phyloP scores from a whole-genome alignment of 2,113 vertebrate genomes.

The Crotalus horridus region DNA sequence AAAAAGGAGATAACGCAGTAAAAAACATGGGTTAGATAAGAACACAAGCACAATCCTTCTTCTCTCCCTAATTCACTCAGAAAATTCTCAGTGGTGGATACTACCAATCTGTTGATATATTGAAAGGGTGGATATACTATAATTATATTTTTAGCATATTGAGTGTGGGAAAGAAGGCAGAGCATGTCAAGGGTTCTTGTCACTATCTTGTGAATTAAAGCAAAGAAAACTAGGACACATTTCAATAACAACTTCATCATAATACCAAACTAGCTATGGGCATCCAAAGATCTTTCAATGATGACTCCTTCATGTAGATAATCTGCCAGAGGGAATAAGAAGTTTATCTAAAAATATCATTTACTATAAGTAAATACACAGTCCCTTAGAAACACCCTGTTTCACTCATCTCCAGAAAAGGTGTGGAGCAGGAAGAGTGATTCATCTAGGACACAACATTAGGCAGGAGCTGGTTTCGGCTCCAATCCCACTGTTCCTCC shows the following conservation, averaged over 20 bases:
- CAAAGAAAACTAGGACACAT: background rate
- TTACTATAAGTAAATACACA: background rate
- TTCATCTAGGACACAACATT: rapidly evolving
- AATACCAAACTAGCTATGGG: background rate
- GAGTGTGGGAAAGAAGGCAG: background rate
- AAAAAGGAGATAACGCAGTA: background rate
- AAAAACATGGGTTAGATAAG: background rate
- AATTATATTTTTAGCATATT: background rate
- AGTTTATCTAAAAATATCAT: background rate
- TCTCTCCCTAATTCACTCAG: background rate
- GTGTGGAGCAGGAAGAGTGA: slow-evolving; percentile 14
- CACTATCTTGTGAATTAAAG: background rate
- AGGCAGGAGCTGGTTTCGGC: background rate
- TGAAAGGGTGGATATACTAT: background rate
- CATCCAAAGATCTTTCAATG: background rate
- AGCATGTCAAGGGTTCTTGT: background rate
- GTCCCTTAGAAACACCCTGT: background rate
- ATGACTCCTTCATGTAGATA: background rate
- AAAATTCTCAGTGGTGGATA: background rate
- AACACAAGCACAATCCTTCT: background rate
- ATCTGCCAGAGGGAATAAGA: background rate
- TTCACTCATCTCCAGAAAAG: slow-evolving; percentile 22
- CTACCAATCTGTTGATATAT: background rate
- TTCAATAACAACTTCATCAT: background rate
- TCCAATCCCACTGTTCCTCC: background rate